phyloP scores from a whole-genome alignment of 2,888 invertebrate genomes.

The Andrena haemorrhoa region DNA sequence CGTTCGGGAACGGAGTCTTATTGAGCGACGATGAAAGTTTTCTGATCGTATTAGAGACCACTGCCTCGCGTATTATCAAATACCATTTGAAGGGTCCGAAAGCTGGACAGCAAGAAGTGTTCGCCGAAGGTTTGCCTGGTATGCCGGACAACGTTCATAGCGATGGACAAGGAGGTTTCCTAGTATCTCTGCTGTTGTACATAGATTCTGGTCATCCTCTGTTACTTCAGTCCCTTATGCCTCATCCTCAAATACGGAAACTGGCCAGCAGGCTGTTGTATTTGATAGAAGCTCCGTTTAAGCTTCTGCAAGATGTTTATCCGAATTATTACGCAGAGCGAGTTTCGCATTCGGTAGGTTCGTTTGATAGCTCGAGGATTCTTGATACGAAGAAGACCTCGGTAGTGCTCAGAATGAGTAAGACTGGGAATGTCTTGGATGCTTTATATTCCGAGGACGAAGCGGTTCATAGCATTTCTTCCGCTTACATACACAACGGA shows the following conservation, averaged over 20 bases:
- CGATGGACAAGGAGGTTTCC: conserved; percentile 89
- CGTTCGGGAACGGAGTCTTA: conserved; percentile 95
- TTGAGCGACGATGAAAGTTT: conserved; percentile 93
- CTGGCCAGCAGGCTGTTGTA: conserved; percentile 88
- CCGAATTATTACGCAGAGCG: conserved; percentile 89
- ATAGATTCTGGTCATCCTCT: conserved; percentile 87
- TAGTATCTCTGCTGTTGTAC: conserved; percentile 87
- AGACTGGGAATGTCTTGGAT: conserved; percentile 90
- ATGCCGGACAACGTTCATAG: conserved; percentile 87
- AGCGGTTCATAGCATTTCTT: conserved; percentile 87
- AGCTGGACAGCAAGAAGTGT: conserved; percentile 92
- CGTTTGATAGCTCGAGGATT: conserved; percentile 66
- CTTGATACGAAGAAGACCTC: conserved; percentile 20
- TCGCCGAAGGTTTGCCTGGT: conserved; percentile 93
- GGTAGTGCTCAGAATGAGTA: conserved; percentile 87
- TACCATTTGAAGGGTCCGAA: conserved; percentile 93
- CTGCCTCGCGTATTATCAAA: conserved; percentile 89
- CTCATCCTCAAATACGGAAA: conserved; percentile 89
- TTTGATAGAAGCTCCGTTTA: conserved; percentile 88
- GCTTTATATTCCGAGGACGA: conserved; percentile 88
- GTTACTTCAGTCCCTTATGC: conserved; percentile 86
- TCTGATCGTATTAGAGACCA: conserved; percentile 92
- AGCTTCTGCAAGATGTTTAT: conserved; percentile 87
- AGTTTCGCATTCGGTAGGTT: conserved; percentile 86
- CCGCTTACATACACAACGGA: conserved; percentile 89